Evolutionary conservation across 2,888 invertebrate species (phyloP).

Genomic region (Hesperia comma): DNA sequence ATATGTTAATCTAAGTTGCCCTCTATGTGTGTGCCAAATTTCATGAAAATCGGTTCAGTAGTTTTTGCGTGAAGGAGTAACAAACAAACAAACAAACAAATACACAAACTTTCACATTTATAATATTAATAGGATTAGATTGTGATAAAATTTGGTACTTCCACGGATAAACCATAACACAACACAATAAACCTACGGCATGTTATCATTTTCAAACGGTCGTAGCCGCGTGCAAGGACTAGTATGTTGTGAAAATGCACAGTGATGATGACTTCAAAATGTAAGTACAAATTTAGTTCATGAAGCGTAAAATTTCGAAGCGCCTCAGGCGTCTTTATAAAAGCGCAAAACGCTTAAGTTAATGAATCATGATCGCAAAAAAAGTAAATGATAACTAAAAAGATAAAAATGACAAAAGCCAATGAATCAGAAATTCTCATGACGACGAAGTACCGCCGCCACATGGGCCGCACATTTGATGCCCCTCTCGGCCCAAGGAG

Average conservation of each 20-base stretch:
- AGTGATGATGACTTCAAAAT: conserved; percentile 5
- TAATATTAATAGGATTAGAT: no score
- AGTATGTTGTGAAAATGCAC: not conserved
- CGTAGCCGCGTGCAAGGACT: no score
- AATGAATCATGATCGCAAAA: conserved; percentile 40
- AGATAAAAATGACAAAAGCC: conserved; percentile 56
- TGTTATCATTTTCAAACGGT: no score
- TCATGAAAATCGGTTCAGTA: no score
- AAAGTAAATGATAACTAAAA: conserved; percentile 42
- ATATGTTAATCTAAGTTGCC: no score
- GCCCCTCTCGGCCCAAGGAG: conserved; percentile 55
- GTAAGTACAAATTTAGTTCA: conserved; percentile 26
- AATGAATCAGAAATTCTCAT: conserved; percentile 81
- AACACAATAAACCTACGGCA: no score
- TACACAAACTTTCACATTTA: no score
- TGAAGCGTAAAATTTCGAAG: conserved; percentile 28
- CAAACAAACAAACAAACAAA: no score
- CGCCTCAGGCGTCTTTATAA: conserved; percentile 29
- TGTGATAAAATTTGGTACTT: no score
- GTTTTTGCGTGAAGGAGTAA: no score
- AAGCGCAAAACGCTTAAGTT: conserved; percentile 36
- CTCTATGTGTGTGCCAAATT: no score
- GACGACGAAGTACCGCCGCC: conserved; percentile 60
- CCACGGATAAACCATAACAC: no score
- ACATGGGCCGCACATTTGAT: conserved; percentile 74